phyloP scores from a whole-genome alignment of 2,888 invertebrate species.

The Eumerus sabulonum region DNA sequence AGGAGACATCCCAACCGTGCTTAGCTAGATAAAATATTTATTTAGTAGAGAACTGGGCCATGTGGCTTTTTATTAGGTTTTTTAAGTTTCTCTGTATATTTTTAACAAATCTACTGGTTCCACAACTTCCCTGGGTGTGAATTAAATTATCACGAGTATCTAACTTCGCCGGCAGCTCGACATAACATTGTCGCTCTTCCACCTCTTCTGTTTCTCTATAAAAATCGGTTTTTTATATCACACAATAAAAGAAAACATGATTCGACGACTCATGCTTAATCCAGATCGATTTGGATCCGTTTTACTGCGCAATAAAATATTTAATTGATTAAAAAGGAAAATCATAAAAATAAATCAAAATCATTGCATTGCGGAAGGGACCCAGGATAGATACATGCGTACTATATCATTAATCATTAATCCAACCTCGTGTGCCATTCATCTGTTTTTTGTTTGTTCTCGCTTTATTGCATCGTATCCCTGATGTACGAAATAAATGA shows the following conservation, averaged over 20 bases:
- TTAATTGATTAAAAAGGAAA: constrained; percentile 12
- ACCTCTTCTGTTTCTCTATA: no score
- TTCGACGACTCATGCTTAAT: constrained; percentile 20
- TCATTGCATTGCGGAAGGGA: constrained; percentile 19
- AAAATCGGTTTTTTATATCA: not conserved
- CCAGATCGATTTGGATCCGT: constrained; percentile 32
- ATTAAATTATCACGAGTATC: not conserved
- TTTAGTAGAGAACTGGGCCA: no score
- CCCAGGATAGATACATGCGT: no score
- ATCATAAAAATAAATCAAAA: not conserved
- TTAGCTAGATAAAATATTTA: no score
- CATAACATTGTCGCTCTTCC: no score
- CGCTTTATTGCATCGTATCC: constrained; percentile 11
- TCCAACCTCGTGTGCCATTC: not conserved
- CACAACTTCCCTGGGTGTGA: not conserved
- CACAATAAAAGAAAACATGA: constrained; percentile 18
- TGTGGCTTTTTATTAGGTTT: no score
- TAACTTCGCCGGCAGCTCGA: no score
- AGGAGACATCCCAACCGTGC: no score
- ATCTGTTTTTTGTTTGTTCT: no score
- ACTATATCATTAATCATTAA: constrained; percentile 55
- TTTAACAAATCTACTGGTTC: no score
- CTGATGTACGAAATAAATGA: constrained; percentile 24
- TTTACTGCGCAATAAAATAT: constrained; percentile 27
- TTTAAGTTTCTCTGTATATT: no score